These are phyloP conservation scores for Monarcha castaneiventris DNA, from an alignment of 2,113 vertebrate species.

Conservation along the genomic window DNA sequence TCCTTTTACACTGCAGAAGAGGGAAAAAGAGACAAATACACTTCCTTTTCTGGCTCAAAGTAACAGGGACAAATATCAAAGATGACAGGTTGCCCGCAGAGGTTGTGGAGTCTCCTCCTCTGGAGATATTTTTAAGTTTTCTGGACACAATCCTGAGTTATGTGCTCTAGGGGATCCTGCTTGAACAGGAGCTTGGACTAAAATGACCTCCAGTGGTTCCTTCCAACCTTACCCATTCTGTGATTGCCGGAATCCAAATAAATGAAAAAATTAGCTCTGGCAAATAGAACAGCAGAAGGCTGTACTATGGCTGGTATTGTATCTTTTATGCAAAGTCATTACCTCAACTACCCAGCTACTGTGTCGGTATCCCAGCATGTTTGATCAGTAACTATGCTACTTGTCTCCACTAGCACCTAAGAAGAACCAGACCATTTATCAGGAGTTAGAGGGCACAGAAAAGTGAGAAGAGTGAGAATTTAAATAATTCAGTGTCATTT, in stretches of 20 bases:
- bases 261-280: not conserved
- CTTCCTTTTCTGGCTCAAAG: not conserved
- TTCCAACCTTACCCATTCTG: not conserved
- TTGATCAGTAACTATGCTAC: not conserved
- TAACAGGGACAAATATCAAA: not conserved
- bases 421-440: not conserved
- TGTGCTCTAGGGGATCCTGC: fast-evolving
- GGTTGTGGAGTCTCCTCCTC: not conserved
- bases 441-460: not conserved
- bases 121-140: not conserved
- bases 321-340: not conserved
- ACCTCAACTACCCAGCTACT: not conserved
- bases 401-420: not conserved
- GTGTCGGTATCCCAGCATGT: fast-evolving
- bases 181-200: not conserved
- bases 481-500: not conserved
- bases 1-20: not conserved
- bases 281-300: not conserved
- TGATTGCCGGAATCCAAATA: not conserved
- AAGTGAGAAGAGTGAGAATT: not conserved
- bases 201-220: not conserved
- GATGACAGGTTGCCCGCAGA: not conserved
- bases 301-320: fast-evolving
- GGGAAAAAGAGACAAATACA: not conserved
- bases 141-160: not conserved